Evolutionary conservation across 2,888 invertebrate species (phyloP).

Genomic region (Volucella inanis): DNA sequence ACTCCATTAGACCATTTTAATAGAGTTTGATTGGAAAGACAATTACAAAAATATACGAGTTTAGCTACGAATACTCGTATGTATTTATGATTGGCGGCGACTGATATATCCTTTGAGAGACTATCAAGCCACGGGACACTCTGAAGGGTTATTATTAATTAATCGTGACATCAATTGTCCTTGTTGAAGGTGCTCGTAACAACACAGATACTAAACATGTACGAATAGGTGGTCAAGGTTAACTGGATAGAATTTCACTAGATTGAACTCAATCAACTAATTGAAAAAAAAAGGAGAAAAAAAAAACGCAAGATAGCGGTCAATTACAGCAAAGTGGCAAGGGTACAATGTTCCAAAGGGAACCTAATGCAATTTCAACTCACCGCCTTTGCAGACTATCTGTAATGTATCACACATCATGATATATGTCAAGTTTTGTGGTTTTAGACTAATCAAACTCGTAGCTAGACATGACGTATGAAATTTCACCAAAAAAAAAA

Average conservation of each 20-base stretch:
- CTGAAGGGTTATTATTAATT: slow-evolving; percentile 37
- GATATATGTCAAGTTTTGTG: too few relatives aligned
- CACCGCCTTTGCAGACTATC: neutral
- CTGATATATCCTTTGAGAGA: slow-evolving; percentile 20
- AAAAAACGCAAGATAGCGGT: slow-evolving; percentile 23
- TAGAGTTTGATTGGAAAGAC: slow-evolving; percentile 31
- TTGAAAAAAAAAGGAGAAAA: slow-evolving; percentile 35
- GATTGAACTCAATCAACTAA: slow-evolving; percentile 63
- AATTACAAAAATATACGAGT: slow-evolving; percentile 24
- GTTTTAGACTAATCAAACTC: too few relatives aligned
- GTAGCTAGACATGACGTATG: too few relatives aligned
- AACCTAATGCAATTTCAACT: slow-evolving; percentile 2
- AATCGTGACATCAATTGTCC: slow-evolving; percentile 35
- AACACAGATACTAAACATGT: neutral
- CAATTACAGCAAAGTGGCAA: slow-evolving; percentile 27
- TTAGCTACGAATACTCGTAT: neutral
- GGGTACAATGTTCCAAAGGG: neutral
- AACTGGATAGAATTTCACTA: slow-evolving; percentile 39
- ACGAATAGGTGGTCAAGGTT: slow-evolving; percentile 9
- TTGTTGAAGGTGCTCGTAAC: slow-evolving; percentile 7
- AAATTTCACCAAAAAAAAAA: too few relatives aligned
- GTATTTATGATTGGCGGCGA: slow-evolving; percentile 22
- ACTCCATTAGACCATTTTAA: slow-evolving; percentile 34
- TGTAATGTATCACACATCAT: too few relatives aligned
- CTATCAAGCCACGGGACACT: slow-evolving; percentile 23